These are phyloP conservation scores for Prionace glauca DNA, from an alignment of 2,797 vertebrate species.

Conservation along the genomic window DNA sequence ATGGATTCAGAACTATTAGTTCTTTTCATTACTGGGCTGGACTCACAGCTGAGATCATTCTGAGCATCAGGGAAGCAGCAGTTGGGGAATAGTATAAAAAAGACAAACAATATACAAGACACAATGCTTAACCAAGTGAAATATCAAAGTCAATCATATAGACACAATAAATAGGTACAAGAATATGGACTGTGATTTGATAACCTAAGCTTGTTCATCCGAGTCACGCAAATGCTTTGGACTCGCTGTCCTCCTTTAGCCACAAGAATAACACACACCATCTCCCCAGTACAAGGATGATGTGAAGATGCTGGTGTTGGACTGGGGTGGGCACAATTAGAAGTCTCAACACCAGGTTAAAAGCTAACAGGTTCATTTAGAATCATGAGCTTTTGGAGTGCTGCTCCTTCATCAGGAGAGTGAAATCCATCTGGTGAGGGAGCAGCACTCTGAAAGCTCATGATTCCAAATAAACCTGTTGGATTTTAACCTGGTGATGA, in stretches of 20 bases:
- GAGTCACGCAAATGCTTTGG: background rate
- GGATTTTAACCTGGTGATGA: no score
- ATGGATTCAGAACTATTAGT: constrained; percentile 4
- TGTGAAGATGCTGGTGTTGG: no score
- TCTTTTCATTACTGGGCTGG: constrained; percentile 34
- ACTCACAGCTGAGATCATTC: constrained; percentile 35
- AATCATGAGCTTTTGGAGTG: no score
- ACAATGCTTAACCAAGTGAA: background rate
- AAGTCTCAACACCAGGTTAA: no score
- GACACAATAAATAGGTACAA: background rate
- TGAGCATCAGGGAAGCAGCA: constrained; percentile 26
- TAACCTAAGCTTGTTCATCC: background rate
- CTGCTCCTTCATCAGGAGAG: no score
- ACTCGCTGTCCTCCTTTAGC: background rate
- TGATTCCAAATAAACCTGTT: no score
- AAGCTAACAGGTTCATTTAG: no score
- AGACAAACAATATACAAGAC: constrained; percentile 30
- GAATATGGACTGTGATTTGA: background rate
- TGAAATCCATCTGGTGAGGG: no score
- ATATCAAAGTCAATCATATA: background rate
- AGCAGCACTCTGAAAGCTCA: no score
- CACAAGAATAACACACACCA: background rate
- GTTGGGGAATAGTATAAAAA: constrained; percentile 9
- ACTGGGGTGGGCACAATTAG: no score
- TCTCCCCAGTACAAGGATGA: background rate